Percentiles rank a stretch among this genome's conserved stretches.
Conservation (phyloP, 2,113 vertebrate genomes). For the Austrofundulus limnaeus region DNA sequence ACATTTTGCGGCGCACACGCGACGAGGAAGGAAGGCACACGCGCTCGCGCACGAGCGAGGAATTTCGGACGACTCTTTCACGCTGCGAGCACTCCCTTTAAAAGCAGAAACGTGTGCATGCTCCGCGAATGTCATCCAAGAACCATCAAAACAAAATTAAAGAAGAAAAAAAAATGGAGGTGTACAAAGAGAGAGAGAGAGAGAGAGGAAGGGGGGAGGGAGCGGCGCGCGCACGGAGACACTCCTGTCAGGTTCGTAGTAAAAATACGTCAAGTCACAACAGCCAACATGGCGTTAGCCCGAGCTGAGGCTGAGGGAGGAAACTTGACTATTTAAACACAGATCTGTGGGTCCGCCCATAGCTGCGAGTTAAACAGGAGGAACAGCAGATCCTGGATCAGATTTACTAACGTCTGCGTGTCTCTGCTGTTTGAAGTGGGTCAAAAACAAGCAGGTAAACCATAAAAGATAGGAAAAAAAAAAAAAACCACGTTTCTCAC, state of each 20-base stretch:
- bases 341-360: conserved; percentile 81
- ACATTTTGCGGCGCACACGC: conserved; percentile 85
- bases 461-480: no score
- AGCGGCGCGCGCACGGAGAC: conserved; percentile 24
- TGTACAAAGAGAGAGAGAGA: no score
- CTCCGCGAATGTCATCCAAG: conserved; percentile 62
- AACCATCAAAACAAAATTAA: background rate
- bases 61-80: conserved; percentile 5
- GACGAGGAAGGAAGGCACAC: background rate
- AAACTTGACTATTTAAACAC: conserved; percentile 91
- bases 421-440: no score
- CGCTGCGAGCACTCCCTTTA: conserved; percentile 57
- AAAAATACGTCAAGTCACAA: conserved; percentile 78
- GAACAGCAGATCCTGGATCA: conserved; percentile 12
- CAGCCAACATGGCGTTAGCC: conserved; percentile 93
- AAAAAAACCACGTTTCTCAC: no score
- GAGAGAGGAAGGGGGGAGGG: background rate
- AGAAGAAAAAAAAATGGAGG: background rate
- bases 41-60: conserved; percentile 5
- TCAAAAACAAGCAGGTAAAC: no score
- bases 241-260: conserved; percentile 79
- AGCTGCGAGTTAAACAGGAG: conserved; percentile 48
- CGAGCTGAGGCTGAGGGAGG: conserved; percentile 81
- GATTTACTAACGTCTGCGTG: background rate
- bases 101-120: conserved; percentile 48